A percentile compares a stretch with the other conserved stretches of the same genome.
phyloP scores from a whole-genome alignment of 2,888 invertebrate genomes.

The Nymphalis urticae region DNA sequence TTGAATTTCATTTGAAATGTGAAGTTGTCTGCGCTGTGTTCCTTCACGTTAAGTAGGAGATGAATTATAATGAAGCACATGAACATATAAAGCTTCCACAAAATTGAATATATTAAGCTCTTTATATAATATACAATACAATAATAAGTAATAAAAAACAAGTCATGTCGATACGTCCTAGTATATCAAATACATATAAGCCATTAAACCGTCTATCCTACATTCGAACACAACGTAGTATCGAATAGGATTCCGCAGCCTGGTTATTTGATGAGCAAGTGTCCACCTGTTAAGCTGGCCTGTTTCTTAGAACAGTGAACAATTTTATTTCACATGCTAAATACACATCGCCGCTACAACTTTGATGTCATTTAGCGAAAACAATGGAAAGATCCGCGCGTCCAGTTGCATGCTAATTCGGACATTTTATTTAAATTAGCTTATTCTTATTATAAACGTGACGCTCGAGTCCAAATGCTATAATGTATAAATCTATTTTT shows the following conservation, averaged over 20 bases:
- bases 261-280: slow-evolving; percentile 40
- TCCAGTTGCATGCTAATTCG: slow-evolving; percentile 70
- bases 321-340: slow-evolving; percentile 74
- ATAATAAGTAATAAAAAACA: no score
- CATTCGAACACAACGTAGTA: not conserved
- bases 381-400: slow-evolving; percentile 75
- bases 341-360: slow-evolving; percentile 71
- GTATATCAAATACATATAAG: not conserved
- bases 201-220: not conserved
- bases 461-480: slow-evolving; percentile 63
- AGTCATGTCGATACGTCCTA: no score
- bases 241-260: slow-evolving; percentile 17
- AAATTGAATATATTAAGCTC: no score
- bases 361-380: slow-evolving; percentile 81
- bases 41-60: no score
- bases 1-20: no score
- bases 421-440: slow-evolving; percentile 76
- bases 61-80: no score
- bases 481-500: slow-evolving; percentile 78
- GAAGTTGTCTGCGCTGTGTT: no score
- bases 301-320: slow-evolving; percentile 64
- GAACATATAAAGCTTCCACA: no score
- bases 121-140: no score
- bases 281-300: slow-evolving; percentile 47
- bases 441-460: slow-evolving; percentile 75